Base-by-base conservation (phyloP, 2,797 vertebrate genomes). In the Bovichtus variegatus region DNA sequence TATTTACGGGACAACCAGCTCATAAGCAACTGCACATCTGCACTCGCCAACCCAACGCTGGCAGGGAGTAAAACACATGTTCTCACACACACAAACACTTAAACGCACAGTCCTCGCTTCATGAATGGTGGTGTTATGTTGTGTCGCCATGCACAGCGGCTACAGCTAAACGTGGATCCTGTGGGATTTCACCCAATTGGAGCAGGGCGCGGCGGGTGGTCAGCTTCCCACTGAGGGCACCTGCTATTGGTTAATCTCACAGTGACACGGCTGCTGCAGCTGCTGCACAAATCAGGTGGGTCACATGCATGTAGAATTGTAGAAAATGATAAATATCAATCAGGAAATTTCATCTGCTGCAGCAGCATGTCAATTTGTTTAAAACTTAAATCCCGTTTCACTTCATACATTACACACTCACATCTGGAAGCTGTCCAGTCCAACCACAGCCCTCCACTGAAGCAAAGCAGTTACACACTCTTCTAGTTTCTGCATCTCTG, bases 251-350 rank as follows among this genome's bases (percentile, higher is more conserved):
- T 76, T 73, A 67, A 84, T 83, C 83, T 76, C 69, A 15, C 36
- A 7, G 57, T 1, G 38, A 49, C 66, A 66, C 72, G 81, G 80
- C 79, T 82, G 85, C 83, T 58, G 80, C 90, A 91, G 90, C 91
- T 90, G 87, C 50, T 68, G 58, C 58, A 41, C 19, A 5, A 8
- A 18, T 66, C 76, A 71, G 71, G 36, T 66, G 66, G 55, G 15
- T 60, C 21, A 21, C 38, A 61, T 63, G n/a, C n/a, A n/a, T n/a
- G n/a, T n/a, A n/a, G n/a, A n/a, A n/a, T n/a, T n/a, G n/a, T n/a
- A n/a, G n/a, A n/a, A n/a, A 34, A 64, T 64, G 69, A 77, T 61
- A 43, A 72, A 84, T 44, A 36, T 50, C 29, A 2, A 41, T 5
- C 2, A 29, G 55, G 71, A 44, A 40, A 66, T 11, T 3, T 40